Evolutionary conservation across 2,888 invertebrate species (phyloP), one percentile per base, ranked within the genome.

Genomic region (Lissocephala sabroskyi): DNA sequence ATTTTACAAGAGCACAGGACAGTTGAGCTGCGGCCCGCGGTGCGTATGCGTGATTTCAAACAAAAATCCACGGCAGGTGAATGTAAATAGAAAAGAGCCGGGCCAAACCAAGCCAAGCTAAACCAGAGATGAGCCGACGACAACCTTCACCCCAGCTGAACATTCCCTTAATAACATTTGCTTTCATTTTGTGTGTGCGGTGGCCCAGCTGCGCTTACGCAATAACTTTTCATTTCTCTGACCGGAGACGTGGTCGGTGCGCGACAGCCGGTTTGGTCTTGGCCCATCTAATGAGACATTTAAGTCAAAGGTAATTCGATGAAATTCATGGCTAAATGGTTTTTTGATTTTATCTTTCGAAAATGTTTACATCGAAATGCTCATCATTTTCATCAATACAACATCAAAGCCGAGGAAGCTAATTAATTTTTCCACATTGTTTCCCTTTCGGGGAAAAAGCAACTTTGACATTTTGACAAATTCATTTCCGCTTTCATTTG

Each of bases 401-500:
- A 13, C 13, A 32, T 32, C 30, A 13, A 32, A 32, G 9, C 5
- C n/a, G 13, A n/a, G n/a, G n/a, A n/a, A 35, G 33, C 48, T 51
- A 60, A 60, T 60, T 62, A 50, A 18, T 16, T 43, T 51, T 51
- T 49, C 60, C 46, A 40, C 41, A 41, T 17, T 35, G 16, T 35
- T 17, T 5, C 35, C 35, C 14, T 10, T 14, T 13, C 35, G n/a
- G n/a, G n/a, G n/a, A n/a, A n/a, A 13, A 35, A 14, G 16, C 16
- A 16, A 28, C 33, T 46, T 37, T 37, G 46, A 58, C 54, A 66
- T 49, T 55, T 53, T 70, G 63, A 65, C 67, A 67, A 67, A 74
- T 74, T 74, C 45, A 70, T 70, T 70, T 67, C 67, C 75, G 66
- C 39, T 50, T 41, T n/a, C n/a, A n/a, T n/a, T n/a, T 17, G 10